Evolutionary conservation across 2,888 invertebrate genomes (phyloP), one percentile per base, ranked within the genome.

Genomic region (Drosophila maculinotata): DNA sequence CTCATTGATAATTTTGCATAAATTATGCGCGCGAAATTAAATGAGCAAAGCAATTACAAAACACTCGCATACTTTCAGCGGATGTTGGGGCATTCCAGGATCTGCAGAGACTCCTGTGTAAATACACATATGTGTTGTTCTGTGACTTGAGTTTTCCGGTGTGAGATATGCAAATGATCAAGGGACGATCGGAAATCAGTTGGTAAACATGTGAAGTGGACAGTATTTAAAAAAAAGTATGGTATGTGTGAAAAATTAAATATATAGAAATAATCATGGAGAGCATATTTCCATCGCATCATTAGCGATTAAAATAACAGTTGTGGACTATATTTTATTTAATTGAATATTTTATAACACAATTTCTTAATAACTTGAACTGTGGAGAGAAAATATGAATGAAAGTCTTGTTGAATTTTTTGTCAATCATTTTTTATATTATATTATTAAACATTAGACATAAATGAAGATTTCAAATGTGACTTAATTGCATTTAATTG

Each of bases 1-100:
- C 78, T 66, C 67, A 73, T 69, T 71, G 76, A 80, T 80, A 69
- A 58, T 71, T 76, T 62, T 71, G 84, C 83, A 83, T 81, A 78
- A 80, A 80, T 78, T 80, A 75, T 71, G 68, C 64, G 72, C 36
- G 38, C 53, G 53, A 79, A 78, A 69, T 67, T 54, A 72, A 79
- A 76, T 76, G 67, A 72, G 76, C 69, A 36, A 49, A 36, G 62
- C 67, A 68, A 66, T 64, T 62, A 65, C 72, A 65, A 47, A 47
- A 49, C 20, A 20, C 20, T 20, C 2, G 20, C 20, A 20, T 20
- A 69, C 63, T 35, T 36, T 6, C 12, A 51, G 12, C 66, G 71
- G 72, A 72, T 72, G 58, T 72, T 33, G 47, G 48, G 54, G 38
- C 71, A 71, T 57, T 71, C 66, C 66, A 70, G 53, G 62, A 71